Evolutionary conservation across 1,140 invertebrate genomes (phyloP).

Genomic region (Caenorhabditis latens): DNA sequence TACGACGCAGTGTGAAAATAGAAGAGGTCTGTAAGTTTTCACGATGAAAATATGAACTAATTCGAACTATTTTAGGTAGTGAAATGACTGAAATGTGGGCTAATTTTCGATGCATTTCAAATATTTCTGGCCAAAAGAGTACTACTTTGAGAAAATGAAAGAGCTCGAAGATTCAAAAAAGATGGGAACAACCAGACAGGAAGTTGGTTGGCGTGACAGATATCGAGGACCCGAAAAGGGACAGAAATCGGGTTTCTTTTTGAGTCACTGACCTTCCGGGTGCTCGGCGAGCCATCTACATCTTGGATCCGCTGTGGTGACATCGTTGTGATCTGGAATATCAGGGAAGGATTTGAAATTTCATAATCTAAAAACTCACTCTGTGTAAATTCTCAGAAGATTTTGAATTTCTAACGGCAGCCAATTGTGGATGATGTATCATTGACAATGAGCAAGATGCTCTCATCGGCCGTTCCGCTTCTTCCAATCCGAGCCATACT

Average conservation of each 20-base stretch:
- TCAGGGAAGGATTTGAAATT: no score
- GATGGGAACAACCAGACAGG: no score
- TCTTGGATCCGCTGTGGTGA: constrained; percentile 31
- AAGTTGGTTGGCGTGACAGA: no score
- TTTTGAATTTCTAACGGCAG: constrained; percentile 73
- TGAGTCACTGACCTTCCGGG: constrained; percentile 6
- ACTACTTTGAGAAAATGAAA: no score
- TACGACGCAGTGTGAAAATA: constrained; percentile 63
- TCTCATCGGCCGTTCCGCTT: constrained; percentile 67
- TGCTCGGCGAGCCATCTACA: constrained; percentile 47
- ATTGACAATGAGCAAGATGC: constrained; percentile 71
- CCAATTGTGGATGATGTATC: constrained; percentile 74
- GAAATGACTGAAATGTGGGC: neutral
- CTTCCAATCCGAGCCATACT: constrained; percentile 65
- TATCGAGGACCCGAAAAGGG: no score
- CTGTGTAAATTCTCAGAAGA: constrained; percentile 74
- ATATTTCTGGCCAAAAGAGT: no score
- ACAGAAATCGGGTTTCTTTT: no score
- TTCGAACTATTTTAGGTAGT: no score
- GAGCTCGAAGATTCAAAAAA: no score
- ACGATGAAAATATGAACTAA: no score
- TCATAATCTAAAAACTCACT: constrained; percentile 45
- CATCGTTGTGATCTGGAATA: constrained; percentile 58
- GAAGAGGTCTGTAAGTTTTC: neutral
- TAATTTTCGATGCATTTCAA: no score